phyloP scores from a whole-genome alignment of 92 coral and sea anemone genomes.

The Epizoanthus illoricatus region DNA sequence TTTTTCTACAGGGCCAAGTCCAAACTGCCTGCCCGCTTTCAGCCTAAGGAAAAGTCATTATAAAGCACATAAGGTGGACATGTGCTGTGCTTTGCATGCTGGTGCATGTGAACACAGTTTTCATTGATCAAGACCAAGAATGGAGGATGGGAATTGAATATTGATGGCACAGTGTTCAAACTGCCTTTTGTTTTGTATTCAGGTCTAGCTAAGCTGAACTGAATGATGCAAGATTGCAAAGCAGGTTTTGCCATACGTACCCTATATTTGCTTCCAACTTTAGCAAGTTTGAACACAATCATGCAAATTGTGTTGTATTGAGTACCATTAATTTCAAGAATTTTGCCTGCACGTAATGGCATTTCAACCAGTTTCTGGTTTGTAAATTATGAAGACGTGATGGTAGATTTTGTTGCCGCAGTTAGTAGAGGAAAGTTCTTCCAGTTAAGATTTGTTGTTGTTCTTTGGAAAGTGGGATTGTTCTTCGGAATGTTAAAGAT shows the following conservation, averaged over 20 bases:
- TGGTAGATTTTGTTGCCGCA: not conserved
- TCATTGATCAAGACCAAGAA: not conserved
- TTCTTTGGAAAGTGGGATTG: not conserved
- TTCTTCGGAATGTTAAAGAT: not conserved
- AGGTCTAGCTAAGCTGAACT: not conserved
- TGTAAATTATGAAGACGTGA: not conserved
- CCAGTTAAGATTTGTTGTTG: not conserved
- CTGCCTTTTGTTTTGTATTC: conserved; percentile 14
- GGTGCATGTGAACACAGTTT: not conserved
- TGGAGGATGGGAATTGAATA: conserved; percentile 9
- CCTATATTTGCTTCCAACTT: not conserved
- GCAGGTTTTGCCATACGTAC: not conserved
- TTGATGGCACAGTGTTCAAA: not conserved
- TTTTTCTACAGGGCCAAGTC: conserved; percentile 70
- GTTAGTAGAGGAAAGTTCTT: not conserved
- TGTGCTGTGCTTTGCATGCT: conserved; percentile 1
- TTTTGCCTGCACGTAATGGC: not conserved
- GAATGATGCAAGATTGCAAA: not conserved
- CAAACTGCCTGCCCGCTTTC: conserved; percentile 86
- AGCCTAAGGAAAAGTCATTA: conserved; percentile 80
- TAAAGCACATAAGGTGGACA: conserved; percentile 32
- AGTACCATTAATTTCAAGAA: not conserved
- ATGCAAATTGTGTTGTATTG: not conserved
- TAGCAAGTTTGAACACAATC: not conserved
- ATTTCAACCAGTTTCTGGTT: conserved; percentile 11